These are phyloP conservation scores for Percopsis omiscomaycus DNA, from an alignment of 2,797 vertebrate genomes.

Conservation along the genomic window DNA sequence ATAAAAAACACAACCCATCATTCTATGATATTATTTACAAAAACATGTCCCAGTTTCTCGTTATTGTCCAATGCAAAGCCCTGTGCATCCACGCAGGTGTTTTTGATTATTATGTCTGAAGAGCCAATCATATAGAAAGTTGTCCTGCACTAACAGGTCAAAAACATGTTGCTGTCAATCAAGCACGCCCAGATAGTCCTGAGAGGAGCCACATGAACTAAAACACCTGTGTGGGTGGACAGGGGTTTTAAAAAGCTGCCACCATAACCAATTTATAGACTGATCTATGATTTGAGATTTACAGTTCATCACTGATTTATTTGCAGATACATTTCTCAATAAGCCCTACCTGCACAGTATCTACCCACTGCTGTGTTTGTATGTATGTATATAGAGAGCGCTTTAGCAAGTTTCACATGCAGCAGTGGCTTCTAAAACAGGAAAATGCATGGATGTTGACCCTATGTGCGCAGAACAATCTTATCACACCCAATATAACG, in stretches of 20 bases:
- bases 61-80: neutral
- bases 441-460: constrained; percentile 1
- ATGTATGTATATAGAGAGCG: constrained; percentile 33
- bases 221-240: too few relatives aligned
- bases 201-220: neutral
- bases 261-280: neutral
- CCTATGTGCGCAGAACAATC: constrained; percentile 16
- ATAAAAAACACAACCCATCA: too few relatives aligned
- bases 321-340: constrained; percentile 1
- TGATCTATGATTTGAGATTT: too few relatives aligned
- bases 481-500: constrained; percentile 8
- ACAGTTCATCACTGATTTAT: neutral
- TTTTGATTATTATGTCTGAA: too few relatives aligned
- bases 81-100: too few relatives aligned
- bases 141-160: too few relatives aligned
- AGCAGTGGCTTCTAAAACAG: constrained; percentile 5
- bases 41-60: constrained; percentile 23
- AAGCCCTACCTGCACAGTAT: constrained; percentile 32
- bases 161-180: too few relatives aligned
- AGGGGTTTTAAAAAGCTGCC: too few relatives aligned
- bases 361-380: constrained; percentile 27
- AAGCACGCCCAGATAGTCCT: too few relatives aligned
- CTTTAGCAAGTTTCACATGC: constrained; percentile 21
- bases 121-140: too few relatives aligned
- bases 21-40: neutral